These are phyloP conservation scores for Cloeon dipterum DNA, from an alignment of 2,888 invertebrate genomes.

Conservation along the genomic window DNA sequence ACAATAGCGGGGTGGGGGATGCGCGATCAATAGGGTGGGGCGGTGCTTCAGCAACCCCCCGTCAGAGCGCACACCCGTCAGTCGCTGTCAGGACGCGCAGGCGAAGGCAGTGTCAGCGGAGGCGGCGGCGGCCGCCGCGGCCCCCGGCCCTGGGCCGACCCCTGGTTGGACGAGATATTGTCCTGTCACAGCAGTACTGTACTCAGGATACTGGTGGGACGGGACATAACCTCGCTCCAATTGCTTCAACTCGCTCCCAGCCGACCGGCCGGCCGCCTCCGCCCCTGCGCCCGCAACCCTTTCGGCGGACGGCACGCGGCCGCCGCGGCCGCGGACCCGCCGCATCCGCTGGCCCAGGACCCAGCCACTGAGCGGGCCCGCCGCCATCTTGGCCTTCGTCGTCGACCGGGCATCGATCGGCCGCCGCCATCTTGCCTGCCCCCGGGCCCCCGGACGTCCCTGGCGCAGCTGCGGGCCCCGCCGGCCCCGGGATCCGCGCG, in stretches of 20 bases:
- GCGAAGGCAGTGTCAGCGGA: conserved; percentile 5
- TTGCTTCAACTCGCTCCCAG: neutral
- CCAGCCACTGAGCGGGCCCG: neutral
- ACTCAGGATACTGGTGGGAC: conserved; percentile 65
- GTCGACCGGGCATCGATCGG: neutral
- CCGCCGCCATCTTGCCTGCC: too few species aligned
- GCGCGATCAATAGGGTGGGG: conserved; percentile 9
- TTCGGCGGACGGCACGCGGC: neutral
- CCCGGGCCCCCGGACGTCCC: too few species aligned
- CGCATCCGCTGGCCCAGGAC: neutral
- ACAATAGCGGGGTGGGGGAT: conserved; percentile 18
- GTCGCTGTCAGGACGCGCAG: conserved; percentile 6
- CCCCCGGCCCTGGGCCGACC: conserved; percentile 14
- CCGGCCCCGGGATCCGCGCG: too few species aligned
- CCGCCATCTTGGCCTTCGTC: neutral
- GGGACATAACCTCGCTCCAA: conserved; percentile 57
- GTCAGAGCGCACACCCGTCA: conserved; percentile 8
- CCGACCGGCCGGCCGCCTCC: neutral
- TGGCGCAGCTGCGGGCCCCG: too few species aligned
- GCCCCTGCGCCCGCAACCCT: neutral
- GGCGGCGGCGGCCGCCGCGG: conserved; percentile 4
- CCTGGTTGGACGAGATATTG: conserved; percentile 60
- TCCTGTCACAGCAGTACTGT: conserved; percentile 95
- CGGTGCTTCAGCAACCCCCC: conserved; percentile 9
- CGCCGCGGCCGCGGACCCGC: neutral